Conservation (phyloP, 2,113 vertebrate species). For the Lanius collurio region DNA sequence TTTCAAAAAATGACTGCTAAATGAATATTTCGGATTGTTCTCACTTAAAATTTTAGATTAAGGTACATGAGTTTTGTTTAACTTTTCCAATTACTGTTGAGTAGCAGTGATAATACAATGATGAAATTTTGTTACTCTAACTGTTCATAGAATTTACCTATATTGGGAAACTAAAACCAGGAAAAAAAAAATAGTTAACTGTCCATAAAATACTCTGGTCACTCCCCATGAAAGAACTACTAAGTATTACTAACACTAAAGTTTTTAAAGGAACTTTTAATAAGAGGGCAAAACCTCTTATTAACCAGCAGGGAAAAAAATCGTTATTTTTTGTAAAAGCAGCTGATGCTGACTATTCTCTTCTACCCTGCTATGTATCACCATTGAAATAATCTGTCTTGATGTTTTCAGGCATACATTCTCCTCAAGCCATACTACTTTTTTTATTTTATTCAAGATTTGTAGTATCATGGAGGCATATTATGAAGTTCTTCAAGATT, state of each 20-base stretch:
- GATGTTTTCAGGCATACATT: background rate
- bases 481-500: background rate
- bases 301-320: background rate
- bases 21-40: background rate
- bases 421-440: background rate
- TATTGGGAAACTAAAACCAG: background rate
- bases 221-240: background rate
- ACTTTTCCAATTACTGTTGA: background rate
- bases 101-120: background rate
- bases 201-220: background rate
- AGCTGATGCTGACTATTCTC: background rate
- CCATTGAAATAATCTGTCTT: background rate
- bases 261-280: background rate
- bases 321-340: background rate
- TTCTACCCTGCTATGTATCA: fast-evolving
- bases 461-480: background rate
- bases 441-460: background rate
- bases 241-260: background rate
- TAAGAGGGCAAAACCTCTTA: background rate
- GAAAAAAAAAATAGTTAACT: background rate
- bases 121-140: background rate
- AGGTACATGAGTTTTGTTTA: background rate
- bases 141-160: background rate
- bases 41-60: background rate
- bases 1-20: background rate